Percentiles rank a stretch among this genome's conserved stretches.
These are phyloP conservation scores for Amblyraja radiata DNA, from an alignment of 2,797 vertebrate genomes.

Conservation along the genomic window DNA sequence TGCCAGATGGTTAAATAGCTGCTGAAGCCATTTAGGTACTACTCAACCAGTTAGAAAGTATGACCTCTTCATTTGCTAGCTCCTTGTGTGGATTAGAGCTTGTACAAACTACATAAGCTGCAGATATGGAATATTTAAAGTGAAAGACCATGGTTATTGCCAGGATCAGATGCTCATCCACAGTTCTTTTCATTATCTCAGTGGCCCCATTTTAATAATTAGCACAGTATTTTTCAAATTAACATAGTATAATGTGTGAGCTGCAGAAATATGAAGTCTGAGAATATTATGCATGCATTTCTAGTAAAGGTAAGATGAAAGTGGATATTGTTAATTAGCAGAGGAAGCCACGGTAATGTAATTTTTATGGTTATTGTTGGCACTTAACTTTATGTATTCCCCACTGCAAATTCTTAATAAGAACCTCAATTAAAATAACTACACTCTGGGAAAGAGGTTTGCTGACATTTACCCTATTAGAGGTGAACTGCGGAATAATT, in stretches of 20 bases:
- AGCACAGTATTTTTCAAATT: neutral
- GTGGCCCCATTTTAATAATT: neutral
- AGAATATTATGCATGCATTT: neutral
- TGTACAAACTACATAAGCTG: neutral
- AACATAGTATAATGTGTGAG: neutral
- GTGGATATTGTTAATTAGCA: conserved; percentile 20
- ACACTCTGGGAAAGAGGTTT: neutral
- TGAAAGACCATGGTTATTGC: neutral
- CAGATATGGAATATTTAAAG: neutral
- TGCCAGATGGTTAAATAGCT: neutral
- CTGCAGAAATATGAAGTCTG: neutral
- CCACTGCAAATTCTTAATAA: conserved; percentile 7
- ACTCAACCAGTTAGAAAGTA: neutral
- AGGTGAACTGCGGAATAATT: neutral
- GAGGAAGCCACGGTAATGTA: conserved; percentile 26
- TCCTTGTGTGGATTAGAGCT: neutral
- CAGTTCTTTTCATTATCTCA: conserved; percentile 6
- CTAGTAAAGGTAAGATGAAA: neutral
- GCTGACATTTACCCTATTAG: neutral
- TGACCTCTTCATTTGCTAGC: neutral
- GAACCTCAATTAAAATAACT: conserved; percentile 16
- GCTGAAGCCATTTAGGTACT: neutral
- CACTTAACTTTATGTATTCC: conserved; percentile 30
- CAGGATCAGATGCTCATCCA: neutral
- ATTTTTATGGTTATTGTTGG: conserved; percentile 21